Percentiles rank a stretch among this genome's conserved stretches.
These are phyloP conservation scores for Cheilosia scutellata DNA, from an alignment of 2,888 invertebrate species.

Conservation along the genomic window DNA sequence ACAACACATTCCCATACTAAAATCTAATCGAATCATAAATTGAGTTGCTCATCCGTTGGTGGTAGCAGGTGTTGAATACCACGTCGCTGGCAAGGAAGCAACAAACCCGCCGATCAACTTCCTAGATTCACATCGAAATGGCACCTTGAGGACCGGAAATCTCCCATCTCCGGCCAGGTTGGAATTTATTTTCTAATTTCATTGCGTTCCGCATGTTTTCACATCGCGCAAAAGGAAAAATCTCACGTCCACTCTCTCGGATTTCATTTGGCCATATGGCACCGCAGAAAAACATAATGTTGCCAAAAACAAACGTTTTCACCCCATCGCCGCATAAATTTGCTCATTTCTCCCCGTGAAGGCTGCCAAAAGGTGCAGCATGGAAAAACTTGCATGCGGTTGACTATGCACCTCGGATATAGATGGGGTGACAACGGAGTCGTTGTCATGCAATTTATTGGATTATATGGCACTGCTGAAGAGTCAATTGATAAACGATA, in stretches of 20 bases:
- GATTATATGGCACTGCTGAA: conserved; percentile 50
- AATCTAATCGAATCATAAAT: conserved; percentile 49
- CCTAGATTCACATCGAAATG: conserved; percentile 50
- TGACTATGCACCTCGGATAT: conserved; percentile 26
- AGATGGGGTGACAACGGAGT: conserved; percentile 66
- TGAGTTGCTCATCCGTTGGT: conserved; percentile 34
- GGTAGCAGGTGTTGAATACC: conserved; percentile 27
- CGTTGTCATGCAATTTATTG: conserved; percentile 68
- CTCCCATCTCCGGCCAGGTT: conserved; percentile 33
- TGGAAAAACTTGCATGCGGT: conserved; percentile 5
- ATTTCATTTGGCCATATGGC: conserved; percentile 58
- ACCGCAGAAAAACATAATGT: conserved; percentile 13
- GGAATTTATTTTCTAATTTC: conserved; percentile 59
- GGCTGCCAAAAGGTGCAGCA: conserved; percentile 58
- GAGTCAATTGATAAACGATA: conserved; percentile 73
- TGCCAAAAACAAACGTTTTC: conserved; percentile 45
- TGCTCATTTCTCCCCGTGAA: conserved; percentile 13
- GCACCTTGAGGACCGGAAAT: conserved; percentile 50
- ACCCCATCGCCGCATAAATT: conserved; percentile 50
- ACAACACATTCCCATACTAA: conserved; percentile 30
- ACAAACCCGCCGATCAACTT: conserved; percentile 41
- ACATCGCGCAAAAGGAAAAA: conserved; percentile 49
- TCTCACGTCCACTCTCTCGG: conserved; percentile 11
- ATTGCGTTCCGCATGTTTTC: conserved; percentile 63
- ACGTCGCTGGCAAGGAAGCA: conserved; percentile 25